Evolutionary conservation across 1,140 invertebrate genomes (phyloP), one percentile per base, ranked within the genome.

Genomic region (Drosophila lacteicornis): DNA sequence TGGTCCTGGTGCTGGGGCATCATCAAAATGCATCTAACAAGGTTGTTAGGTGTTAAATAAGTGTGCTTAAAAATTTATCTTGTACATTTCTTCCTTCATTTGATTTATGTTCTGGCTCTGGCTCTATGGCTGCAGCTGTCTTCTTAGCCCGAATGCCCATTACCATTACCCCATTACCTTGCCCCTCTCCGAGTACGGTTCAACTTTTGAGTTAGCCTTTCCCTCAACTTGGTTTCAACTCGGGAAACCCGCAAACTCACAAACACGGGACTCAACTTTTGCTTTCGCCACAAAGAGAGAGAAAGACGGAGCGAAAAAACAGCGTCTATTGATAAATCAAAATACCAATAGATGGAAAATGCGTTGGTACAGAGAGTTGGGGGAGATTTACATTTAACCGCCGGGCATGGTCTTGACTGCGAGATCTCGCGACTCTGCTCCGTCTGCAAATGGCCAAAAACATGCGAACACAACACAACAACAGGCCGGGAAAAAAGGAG

Each of bases 31-130:
- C 83, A 91, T 91, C 87, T 88, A 91, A 91, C 87, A 91, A 88
- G 88, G 88, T 91, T 91, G 88, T 91, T 87, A 91, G 88, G 87
- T 91, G 87, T 91, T 91, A 91, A 91, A 91, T 91, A 91, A 91
- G 87, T 91, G 83, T 91, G 88, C 83, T 91, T 91, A 91, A 88
- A 91, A 91, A 91, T 91, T 91, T 91, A 91, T 91, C 87, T 91
- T 91, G 87, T 91, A 91, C 84, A 91, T 91, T 91, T 70, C 67
- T 91, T 83, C 79, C 85, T 68, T 49, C 75, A 82, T 91, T 91
- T 91, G 87, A 91, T 91, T 91, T 91, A 91, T 91, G 87, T 84
- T 87, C 57, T 56, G 38, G 15, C 53, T 71, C 61, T 69, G 75
- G 57, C 53, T 66, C 71, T 58, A 19, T 66, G 56, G 58, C 49